Evolutionary conservation across 2,113 vertebrate species (phyloP).

Genomic region (Xenotilapia leptura): DNA sequence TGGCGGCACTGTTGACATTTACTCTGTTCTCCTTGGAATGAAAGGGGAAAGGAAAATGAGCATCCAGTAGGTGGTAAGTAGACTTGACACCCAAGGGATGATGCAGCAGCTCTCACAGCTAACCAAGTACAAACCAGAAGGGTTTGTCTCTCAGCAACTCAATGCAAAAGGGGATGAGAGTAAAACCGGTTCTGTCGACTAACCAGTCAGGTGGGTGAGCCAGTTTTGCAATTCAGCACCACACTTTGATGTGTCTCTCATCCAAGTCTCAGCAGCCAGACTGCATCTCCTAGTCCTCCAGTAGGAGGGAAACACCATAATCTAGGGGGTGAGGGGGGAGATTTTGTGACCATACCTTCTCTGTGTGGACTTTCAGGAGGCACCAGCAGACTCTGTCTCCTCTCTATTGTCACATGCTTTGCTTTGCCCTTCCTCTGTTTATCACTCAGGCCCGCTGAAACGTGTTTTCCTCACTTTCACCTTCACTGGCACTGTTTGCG

Average conservation of each 20-base stretch:
- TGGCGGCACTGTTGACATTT: slow-evolving; percentile 17
- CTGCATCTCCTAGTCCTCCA: not conserved
- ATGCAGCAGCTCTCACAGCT: not conserved
- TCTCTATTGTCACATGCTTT: not conserved
- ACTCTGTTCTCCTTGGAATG: not conserved
- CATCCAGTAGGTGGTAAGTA: not conserved
- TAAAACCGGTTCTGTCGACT: not conserved
- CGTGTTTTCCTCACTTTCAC: not conserved
- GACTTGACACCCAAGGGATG: not conserved
- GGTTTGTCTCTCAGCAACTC: slow-evolving; percentile 19
- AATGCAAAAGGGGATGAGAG: slow-evolving; percentile 15
- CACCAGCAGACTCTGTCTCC: not conserved
- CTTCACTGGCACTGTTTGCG: not conserved
- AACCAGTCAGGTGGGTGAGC: slow-evolving; percentile 29
- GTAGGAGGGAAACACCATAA: not conserved
- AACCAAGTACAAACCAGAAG: not conserved
- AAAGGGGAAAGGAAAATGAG: not conserved
- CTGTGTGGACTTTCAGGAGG: not conserved
- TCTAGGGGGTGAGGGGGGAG: not conserved
- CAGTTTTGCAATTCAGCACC: not conserved
- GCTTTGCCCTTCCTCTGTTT: not conserved
- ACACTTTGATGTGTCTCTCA: not conserved
- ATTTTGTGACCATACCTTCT: not conserved
- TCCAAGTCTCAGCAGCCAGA: not conserved
- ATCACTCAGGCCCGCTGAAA: not conserved